Percentiles rank a stretch among this genome's conserved stretches.
Conservation (phyloP, 1,140 invertebrate genomes). For the Nasonia longicornis region DNA sequence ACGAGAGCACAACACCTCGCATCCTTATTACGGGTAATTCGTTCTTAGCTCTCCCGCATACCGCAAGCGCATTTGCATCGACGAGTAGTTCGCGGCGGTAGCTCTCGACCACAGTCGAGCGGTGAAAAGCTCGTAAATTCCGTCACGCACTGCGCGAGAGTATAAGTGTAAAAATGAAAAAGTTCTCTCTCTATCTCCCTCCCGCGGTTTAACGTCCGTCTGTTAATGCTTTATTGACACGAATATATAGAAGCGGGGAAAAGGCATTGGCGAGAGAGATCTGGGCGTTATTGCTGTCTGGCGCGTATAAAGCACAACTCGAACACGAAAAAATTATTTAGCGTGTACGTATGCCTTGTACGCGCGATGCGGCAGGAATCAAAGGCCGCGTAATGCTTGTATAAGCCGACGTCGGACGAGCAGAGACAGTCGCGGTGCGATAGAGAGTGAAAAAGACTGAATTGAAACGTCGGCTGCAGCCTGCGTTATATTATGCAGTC, state of each 20-base stretch:
- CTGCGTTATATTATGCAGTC: not conserved
- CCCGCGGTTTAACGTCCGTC: not conserved
- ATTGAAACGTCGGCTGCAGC: constrained; percentile 31
- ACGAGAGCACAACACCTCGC: no score
- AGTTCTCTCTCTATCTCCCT: no score
- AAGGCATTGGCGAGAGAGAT: no score
- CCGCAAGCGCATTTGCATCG: not conserved
- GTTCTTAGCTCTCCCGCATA: not conserved
- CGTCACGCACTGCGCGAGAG: not conserved
- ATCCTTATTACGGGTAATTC: not conserved
- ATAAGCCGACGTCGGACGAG: not conserved
- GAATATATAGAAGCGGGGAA: not conserved
- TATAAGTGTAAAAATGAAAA: not conserved
- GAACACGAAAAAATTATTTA: constrained; percentile 16
- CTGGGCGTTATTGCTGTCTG: not conserved
- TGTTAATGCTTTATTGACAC: constrained; percentile 26
- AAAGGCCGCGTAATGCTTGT: not conserved
- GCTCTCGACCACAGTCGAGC: not conserved
- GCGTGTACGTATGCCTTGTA: not conserved
- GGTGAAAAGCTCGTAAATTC: constrained; percentile 27
- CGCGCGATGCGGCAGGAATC: not conserved
- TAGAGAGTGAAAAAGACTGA: not conserved
- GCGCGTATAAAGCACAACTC: not conserved
- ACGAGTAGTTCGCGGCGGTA: not conserved
- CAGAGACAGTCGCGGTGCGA: not conserved